Conservation (phyloP, 1,140 invertebrate genomes). For the Hyles vespertilio region DNA sequence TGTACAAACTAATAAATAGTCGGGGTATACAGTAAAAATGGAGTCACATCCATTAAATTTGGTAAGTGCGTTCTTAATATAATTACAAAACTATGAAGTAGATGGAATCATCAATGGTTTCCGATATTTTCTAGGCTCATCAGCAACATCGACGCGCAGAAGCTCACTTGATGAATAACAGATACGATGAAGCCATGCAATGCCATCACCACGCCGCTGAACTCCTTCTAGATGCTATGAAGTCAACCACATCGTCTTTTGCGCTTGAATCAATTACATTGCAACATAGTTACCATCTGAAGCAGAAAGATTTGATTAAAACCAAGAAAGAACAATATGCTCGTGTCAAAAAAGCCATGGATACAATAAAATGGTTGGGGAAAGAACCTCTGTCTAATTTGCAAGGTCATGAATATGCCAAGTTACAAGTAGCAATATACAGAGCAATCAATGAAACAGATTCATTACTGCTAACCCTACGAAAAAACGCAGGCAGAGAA, state of each 20-base stretch:
- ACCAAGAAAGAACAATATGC: slow-evolving; percentile 77
- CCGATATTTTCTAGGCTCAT: slow-evolving; percentile 75
- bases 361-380: slow-evolving; percentile 66
- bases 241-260: slow-evolving; percentile 68
- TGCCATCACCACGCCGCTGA: slow-evolving; percentile 79
- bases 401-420: slow-evolving; percentile 55
- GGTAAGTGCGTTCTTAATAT: slow-evolving; percentile 34
- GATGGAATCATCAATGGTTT: too few relatives aligned
- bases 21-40: slow-evolving; percentile 28
- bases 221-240: slow-evolving; percentile 76
- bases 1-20: too few relatives aligned
- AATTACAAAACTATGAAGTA: too few relatives aligned
- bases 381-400: slow-evolving; percentile 56
- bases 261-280: slow-evolving; percentile 78
- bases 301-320: slow-evolving; percentile 76
- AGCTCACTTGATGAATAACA: slow-evolving; percentile 75
- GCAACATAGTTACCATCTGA: slow-evolving; percentile 79
- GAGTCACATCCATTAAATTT: slow-evolving; percentile 64
- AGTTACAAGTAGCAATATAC: slow-evolving; percentile 76
- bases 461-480: slow-evolving; percentile 72
- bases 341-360: slow-evolving; percentile 76
- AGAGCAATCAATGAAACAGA: slow-evolving; percentile 80
- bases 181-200: slow-evolving; percentile 79
- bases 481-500: slow-evolving; percentile 36
- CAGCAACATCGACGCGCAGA: slow-evolving; percentile 80